phyloP scores from a whole-genome alignment of 2,797 vertebrate species.

The Gorsachius magnificus region DNA sequence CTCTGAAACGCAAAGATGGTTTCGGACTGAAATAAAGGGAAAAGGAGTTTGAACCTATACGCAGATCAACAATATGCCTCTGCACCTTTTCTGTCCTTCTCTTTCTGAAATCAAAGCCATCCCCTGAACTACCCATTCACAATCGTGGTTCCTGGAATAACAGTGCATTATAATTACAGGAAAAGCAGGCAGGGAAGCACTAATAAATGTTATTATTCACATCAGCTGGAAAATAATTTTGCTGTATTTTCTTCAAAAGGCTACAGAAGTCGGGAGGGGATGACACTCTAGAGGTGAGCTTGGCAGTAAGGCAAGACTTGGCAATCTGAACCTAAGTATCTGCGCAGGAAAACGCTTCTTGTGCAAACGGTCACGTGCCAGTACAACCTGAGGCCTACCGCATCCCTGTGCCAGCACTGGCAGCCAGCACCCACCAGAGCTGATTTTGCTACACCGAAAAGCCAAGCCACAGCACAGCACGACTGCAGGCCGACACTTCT shows the following conservation, averaged over 20 bases:
- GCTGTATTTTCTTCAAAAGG: slow-evolving; percentile 15
- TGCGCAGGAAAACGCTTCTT: background rate
- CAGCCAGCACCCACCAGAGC: background rate
- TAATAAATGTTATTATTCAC: slow-evolving; percentile 21
- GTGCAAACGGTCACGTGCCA: background rate
- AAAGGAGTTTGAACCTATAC: background rate
- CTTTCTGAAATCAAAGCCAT: slow-evolving; percentile 16
- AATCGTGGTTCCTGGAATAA: background rate
- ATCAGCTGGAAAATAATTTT: slow-evolving; percentile 21
- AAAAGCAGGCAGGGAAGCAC: slow-evolving; percentile 9
- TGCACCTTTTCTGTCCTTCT: slow-evolving; percentile 18
- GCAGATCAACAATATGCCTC: background rate
- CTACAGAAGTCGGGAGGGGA: background rate
- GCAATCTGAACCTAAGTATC: background rate
- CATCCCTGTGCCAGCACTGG: background rate
- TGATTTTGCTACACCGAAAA: background rate
- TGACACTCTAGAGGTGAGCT: background rate
- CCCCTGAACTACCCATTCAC: slow-evolving; percentile 3
- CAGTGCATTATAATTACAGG: slow-evolving; percentile 14
- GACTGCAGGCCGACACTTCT: rapidly evolving
- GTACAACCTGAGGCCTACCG: background rate
- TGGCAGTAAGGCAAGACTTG: background rate
- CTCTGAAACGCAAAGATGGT: background rate
- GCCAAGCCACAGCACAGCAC: background rate
- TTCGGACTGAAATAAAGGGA: slow-evolving; percentile 1